Base-by-base conservation (phyloP, 2,888 invertebrate species). In the Acleris sparsana region DNA sequence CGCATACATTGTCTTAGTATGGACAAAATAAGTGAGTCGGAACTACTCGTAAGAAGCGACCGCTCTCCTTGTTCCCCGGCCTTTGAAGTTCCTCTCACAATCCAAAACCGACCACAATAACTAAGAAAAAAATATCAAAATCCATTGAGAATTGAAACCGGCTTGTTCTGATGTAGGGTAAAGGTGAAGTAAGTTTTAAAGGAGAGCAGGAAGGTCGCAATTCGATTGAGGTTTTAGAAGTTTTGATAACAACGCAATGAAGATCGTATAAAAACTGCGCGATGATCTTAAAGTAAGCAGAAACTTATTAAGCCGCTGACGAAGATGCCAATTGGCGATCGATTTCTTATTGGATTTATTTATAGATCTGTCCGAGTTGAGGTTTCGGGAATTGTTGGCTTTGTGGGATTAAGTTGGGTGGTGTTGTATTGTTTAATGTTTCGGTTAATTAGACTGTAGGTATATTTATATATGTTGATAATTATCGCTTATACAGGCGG, bases 1-100 rank as follows among this genome's bases (percentile, higher is more conserved):
- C 83, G 83, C 86, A 88, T 89, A 85, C 83, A 84, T 87, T 87
- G 87, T 85, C 89, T 88, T 85, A 82, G 85, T 89, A 87, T 84
- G 88, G 87, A 87, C 86, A 87, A 88, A 88, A 87, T 89, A 88
- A 88, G 88, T 86, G 86, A 86, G 80, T 86, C 77, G 80, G 82
- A 84, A 85, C 85, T 84, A 84, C 79, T 77, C 69, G 82, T 80
- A 89, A 88, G 86, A 87, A 88, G 80, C 74, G 68, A 85, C 78
- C 75, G 71, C 73, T 80, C 79, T 77, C 79, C 81, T 83, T 71
- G 80, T 79, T 75, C 73, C 65, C 69, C 73, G 68, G 66, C 76
- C 83, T 85, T 84, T 83, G 83, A 86, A 80, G 75, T 81, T 53
- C 62, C 68, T 58, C 55, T 53, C 25, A 33, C 72, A 75, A 25